Evolutionary conservation across 2,797 vertebrate genomes (phyloP).

Genomic region (Simalia tracyae): DNA sequence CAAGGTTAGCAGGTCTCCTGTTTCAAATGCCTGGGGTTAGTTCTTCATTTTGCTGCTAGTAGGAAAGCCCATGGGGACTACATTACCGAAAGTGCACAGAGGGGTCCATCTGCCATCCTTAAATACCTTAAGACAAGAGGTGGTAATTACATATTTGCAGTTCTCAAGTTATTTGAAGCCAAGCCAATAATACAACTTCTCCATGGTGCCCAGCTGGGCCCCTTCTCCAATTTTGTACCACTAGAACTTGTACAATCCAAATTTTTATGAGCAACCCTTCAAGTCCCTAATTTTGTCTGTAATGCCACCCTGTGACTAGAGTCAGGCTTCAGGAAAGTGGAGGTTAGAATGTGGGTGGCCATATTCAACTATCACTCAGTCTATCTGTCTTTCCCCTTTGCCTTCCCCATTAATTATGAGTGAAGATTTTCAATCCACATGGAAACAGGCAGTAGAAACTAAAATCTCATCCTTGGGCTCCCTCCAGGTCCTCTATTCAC

Average conservation of each 20-base stretch:
- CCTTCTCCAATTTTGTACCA: background rate
- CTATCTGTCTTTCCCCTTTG: background rate
- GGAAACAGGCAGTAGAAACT: no score
- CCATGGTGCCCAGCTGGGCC: background rate
- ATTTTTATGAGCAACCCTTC: background rate
- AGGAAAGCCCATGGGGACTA: no score
- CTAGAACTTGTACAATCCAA: background rate
- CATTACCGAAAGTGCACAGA: no score
- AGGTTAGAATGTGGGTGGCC: background rate
- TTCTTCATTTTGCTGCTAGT: no score
- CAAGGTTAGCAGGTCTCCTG: no score
- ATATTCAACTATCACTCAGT: background rate
- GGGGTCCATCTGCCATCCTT: no score
- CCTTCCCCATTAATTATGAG: background rate
- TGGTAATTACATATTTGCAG: background rate
- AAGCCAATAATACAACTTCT: background rate
- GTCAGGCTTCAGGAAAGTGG: background rate
- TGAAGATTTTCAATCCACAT: background rate
- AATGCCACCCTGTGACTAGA: background rate
- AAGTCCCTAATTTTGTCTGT: background rate
- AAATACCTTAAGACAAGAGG: background rate
- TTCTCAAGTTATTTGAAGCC: background rate
- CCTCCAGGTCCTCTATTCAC: no score
- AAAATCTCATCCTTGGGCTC: no score
- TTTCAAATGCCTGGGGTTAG: no score